Percentiles rank a stretch among this genome's conserved stretches.
Conservation (phyloP, 2,113 vertebrate species). For the Notiomystis cincta region DNA sequence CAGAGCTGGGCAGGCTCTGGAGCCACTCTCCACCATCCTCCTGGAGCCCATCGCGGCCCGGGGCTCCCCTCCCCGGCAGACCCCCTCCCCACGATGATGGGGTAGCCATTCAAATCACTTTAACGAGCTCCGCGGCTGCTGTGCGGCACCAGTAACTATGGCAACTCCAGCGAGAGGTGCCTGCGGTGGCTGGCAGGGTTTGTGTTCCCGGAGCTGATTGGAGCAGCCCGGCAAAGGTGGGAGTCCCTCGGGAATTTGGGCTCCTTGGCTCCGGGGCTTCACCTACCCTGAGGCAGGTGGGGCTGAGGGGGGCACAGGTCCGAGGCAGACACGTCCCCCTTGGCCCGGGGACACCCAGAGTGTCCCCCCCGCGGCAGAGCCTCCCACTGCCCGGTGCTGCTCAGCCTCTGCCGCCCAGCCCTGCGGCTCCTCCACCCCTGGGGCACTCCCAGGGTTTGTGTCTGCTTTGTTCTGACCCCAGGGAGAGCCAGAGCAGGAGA, state of each 20-base stretch:
- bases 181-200: slow-evolving; percentile 34
- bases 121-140: slow-evolving; percentile 66
- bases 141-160: slow-evolving; percentile 71
- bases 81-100: slow-evolving; percentile 40
- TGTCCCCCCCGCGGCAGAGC: rapidly evolving
- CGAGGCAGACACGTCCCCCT: neutral
- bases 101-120: slow-evolving; percentile 68
- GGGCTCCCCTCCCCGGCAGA: too few relatives aligned
- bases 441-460: neutral
- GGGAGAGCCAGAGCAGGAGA: neutral
- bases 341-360: neutral
- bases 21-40: neutral
- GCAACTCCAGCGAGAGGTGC: slow-evolving; percentile 66
- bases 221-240: slow-evolving; percentile 17
- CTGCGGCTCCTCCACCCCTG: neutral
- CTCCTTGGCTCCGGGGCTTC: neutral
- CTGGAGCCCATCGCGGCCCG: too few relatives aligned
- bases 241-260: slow-evolving; percentile 7
- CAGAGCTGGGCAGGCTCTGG: neutral
- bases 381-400: neutral
- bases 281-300: neutral
- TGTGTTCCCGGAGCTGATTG: slow-evolving; percentile 27
- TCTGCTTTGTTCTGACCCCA: neutral
- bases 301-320: neutral
- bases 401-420: neutral